Evolutionary conservation across 1,140 invertebrate genomes (phyloP), one percentile per base, ranked within the genome.

Genomic region (Achatina immaculata): DNA sequence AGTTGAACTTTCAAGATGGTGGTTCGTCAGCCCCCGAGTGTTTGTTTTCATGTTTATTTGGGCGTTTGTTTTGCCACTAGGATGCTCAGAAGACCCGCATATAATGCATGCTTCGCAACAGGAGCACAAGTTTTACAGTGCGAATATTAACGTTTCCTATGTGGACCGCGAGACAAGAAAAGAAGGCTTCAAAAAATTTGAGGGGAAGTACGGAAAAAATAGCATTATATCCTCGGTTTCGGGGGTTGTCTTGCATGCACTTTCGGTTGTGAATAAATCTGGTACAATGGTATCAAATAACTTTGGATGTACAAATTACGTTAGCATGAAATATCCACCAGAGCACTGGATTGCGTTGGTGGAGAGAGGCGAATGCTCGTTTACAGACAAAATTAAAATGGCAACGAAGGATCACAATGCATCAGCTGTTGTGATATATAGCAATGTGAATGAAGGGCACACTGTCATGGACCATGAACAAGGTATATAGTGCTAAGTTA

Each of bases 271-370:
- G 9, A 42, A 58, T 28, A 73, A 48, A 31, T 36, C 38, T 51
- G 45, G 74, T 16, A 69, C 51, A 31, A 78, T 77, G 45, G 31
- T 74, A 21, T 74, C 73, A 21, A 80, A 82, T 43, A 65, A 81
- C 6, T 55, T 76, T 65, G 84, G 82, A 34, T 83, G 82, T 77
- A 45, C 43, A 19, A 62, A 51, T 16, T 83, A 83, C 34, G 43
- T 34, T 28, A 80, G 43, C 28, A 55, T 72, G 31, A 73, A 82
- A 58, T 24, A 81, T 3, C 82, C 84, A 0, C 62, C 75, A 3
- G 82, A 77, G 68, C 68, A 42, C 21, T 85, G 84, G 84, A 82
- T 85, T 76, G 82, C 84, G 31, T 31, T 85, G 19, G 78, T 85
- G 7, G 75, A 78, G 72, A 82, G 82, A 80, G 84, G 84, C 58